Percentiles rank a stretch among this genome's conserved stretches.
phyloP scores from a whole-genome alignment of 2,888 invertebrate genomes.

The Eubasilissa splendida region DNA sequence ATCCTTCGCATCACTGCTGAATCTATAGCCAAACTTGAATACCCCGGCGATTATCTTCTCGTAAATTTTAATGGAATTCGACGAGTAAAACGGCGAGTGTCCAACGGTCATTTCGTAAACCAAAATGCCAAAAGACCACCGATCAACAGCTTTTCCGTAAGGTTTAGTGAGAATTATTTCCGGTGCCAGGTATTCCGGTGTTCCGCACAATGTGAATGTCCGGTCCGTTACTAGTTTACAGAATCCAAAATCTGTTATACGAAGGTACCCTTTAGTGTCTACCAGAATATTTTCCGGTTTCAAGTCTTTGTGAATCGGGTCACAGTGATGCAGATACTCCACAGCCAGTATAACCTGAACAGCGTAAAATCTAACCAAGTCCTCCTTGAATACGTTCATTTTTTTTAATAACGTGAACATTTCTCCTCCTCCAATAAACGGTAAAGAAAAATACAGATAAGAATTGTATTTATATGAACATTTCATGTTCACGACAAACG shows the following conservation, averaged over 20 bases:
- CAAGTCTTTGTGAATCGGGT: conserved; percentile 90
- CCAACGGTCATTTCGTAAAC: conserved; percentile 94
- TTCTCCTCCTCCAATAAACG: conserved; percentile 90
- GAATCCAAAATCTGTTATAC: conserved; percentile 96
- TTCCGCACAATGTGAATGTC: conserved; percentile 96
- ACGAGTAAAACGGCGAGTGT: conserved; percentile 93
- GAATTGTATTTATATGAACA: conserved; percentile 90
- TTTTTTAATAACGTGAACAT: conserved; percentile 85
- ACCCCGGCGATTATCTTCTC: conserved; percentile 94
- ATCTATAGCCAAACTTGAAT: conserved; percentile 88
- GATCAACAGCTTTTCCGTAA: conserved; percentile 94
- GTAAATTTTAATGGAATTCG: conserved; percentile 94
- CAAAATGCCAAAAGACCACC: conserved; percentile 96
- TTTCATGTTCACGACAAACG: conserved; percentile 91
- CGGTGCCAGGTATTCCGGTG: conserved; percentile 97
- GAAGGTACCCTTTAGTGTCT: conserved; percentile 83
- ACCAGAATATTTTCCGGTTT: conserved; percentile 95
- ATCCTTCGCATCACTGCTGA: conserved; percentile 87
- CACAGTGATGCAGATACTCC: conserved; percentile 92
- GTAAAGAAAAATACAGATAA: conserved; percentile 88
- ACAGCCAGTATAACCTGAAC: conserved; percentile 91
- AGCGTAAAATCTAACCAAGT: conserved; percentile 89
- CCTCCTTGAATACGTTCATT: conserved; percentile 80
- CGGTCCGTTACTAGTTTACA: conserved; percentile 85
- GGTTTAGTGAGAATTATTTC: conserved; percentile 93